Evolutionary conservation across 2,113 vertebrate species (phyloP), one percentile per base, ranked within the genome.

Genomic region (Choloepus hoffmanni): DNA sequence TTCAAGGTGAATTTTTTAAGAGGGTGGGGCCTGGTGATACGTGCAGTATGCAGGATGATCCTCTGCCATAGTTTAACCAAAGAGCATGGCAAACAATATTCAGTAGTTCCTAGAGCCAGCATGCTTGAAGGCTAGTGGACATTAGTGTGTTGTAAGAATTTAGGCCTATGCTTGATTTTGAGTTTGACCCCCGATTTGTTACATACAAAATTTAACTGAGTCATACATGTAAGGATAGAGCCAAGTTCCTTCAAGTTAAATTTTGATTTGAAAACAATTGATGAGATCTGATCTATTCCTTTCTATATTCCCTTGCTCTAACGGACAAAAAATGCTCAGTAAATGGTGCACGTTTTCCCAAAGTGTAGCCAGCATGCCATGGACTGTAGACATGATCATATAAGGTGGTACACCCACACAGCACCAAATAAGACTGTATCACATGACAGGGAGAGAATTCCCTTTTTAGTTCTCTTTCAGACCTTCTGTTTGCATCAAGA

Each of bases 181-280:
- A 85, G 33, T 76, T 94, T n/a, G 53, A 7, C 60, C 28, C 55
- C 81, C 72, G 78, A 72, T 73, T 91, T 85, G 21, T 53, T 79
- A 72, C 16, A 72, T 3, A 24, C n/a, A 60, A 40, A 60, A 90
- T 63, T 73, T 88, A 72, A 91, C 53, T 70, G 65, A 77, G 36
- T 45, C 36, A 70, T 58, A 43, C 30, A 6, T 62, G 58, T 24
- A 79, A 70, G 13, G 65, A 77, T 63, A n/a, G 12, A 45, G 58
- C 48, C 84, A 70, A 33, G 76, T 95, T 88, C 43, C 74, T 93
- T 89, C 78, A 16, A 89, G 62, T 65, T 85, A 45, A 88, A 92
- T 89, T 95, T 70, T 79, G 30, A 88, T 53, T 94, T 74, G 73
- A 28, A 90, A 88, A 84, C 63, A 81, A 83, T 67, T 65, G 8